Percentiles rank a stretch among this genome's conserved stretches.
Evolutionary conservation across 2,797 vertebrate species (phyloP).

Genomic region (Syncerus caffer): DNA sequence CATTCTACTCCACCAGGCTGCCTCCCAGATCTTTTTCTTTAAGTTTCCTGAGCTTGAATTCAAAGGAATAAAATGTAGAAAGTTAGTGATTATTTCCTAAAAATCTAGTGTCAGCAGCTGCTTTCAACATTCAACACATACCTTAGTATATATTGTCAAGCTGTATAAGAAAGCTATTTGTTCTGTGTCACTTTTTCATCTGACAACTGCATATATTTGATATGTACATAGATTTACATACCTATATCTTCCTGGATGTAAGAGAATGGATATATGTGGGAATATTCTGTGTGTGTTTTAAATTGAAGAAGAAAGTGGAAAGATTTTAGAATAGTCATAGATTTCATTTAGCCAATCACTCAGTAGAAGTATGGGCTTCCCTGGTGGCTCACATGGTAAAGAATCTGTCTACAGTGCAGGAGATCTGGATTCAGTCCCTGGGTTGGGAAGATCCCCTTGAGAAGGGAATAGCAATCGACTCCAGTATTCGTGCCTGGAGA

Average conservation of each 20-base stretch:
- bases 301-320: neutral
- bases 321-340: neutral
- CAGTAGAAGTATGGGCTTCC: neutral
- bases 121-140: neutral
- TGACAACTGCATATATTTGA: neutral
- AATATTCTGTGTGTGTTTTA: neutral
- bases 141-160: neutral
- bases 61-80: neutral
- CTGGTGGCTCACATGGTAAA: neutral
- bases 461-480: neutral
- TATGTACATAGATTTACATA: neutral
- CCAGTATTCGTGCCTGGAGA: neutral
- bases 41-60: neutral
- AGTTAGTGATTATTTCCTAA: neutral
- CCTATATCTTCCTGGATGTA: neutral
- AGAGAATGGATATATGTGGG: neutral
- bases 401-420: neutral
- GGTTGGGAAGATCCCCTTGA: neutral
- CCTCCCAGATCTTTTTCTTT: neutral
- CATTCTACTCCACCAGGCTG: neutral
- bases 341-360: neutral
- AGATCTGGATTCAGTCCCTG: neutral
- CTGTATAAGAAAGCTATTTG: neutral
- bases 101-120: neutral
- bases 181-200: neutral